Evolutionary conservation across 1,140 invertebrate species (phyloP).

Genomic region (Drosophila azteca): DNA sequence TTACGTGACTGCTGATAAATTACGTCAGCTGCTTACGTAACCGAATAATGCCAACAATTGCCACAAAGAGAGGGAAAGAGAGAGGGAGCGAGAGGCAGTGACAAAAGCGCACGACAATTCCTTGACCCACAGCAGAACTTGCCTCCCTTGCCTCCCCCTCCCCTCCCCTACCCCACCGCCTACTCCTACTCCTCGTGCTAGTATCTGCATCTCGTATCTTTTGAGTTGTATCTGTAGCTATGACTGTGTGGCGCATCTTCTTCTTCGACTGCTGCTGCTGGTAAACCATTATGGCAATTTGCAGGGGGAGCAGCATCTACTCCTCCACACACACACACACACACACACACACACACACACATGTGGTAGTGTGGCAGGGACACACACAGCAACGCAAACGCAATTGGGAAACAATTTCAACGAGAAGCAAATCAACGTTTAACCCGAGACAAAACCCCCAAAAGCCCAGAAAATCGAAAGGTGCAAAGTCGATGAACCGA

Average conservation of each 20-base stretch:
- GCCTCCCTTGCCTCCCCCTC: neutral
- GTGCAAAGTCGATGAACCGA: no score
- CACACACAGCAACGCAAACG: constrained; percentile 28
- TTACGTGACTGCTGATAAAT: constrained; percentile 29
- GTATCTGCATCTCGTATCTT: constrained; percentile 21
- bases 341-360: constrained; percentile 13
- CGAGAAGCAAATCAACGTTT: constrained; percentile 74
- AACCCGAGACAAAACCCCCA: constrained; percentile 27
- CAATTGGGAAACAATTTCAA: constrained; percentile 75
- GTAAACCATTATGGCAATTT: constrained; percentile 70
- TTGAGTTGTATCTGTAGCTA: constrained; percentile 31
- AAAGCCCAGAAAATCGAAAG: no score
- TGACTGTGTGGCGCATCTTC: constrained; percentile 19
- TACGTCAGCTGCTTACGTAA: constrained; percentile 44
- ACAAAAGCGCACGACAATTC: constrained; percentile 33
- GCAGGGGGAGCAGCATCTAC: constrained; percentile 25
- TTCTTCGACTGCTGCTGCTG: neutral
- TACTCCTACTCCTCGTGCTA: constrained; percentile 12
- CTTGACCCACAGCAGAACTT: constrained; percentile 37
- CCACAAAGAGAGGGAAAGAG: neutral
- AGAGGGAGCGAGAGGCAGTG: constrained; percentile 1
- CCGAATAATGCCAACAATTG: neutral
- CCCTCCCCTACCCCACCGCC: neutral
- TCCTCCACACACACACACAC: constrained; percentile 9
- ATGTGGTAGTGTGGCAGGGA: constrained; percentile 32